A percentile compares a stretch with the other conserved stretches of the same genome.
Evolutionary conservation across 2,888 invertebrate genomes (phyloP).

Genomic region (Aspidapion aeneum): DNA sequence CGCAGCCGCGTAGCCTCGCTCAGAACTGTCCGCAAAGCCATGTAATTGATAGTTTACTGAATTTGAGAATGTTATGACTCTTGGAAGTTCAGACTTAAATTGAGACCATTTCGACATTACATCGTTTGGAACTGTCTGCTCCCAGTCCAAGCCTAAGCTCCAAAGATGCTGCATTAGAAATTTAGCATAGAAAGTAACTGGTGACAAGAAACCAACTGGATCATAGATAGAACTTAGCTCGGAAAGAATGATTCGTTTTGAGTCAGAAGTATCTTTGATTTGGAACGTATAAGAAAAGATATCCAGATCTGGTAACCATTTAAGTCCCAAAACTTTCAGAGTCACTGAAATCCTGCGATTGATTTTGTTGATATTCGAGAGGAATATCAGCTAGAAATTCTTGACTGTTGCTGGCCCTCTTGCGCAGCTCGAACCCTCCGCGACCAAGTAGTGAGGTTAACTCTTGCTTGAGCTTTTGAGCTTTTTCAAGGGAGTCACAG

Average conservation of each 20-base stretch:
- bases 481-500: neutral
- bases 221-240: neutral
- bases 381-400: neutral
- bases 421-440: neutral
- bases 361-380: neutral
- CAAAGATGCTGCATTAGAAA: slow-evolving; percentile 2
- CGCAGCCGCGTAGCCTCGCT: too few relatives aligned
- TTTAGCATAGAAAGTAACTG: neutral
- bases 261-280: neutral
- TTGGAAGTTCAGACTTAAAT: neutral
- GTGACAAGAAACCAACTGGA: neutral
- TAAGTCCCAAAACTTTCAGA: neutral
- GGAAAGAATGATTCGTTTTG: neutral
- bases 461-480: neutral
- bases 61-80: too few relatives aligned
- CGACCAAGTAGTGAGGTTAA: neutral
- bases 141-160: neutral
- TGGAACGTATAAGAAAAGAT: neutral
- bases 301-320: neutral
- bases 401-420: neutral
- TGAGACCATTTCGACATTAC: neutral
- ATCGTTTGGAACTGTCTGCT: neutral
- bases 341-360: neutral
- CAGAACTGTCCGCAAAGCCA: too few relatives aligned
- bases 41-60: too few relatives aligned